Base-by-base conservation (phyloP, 2,888 invertebrate species). In the Scaeva pyrastri region DNA sequence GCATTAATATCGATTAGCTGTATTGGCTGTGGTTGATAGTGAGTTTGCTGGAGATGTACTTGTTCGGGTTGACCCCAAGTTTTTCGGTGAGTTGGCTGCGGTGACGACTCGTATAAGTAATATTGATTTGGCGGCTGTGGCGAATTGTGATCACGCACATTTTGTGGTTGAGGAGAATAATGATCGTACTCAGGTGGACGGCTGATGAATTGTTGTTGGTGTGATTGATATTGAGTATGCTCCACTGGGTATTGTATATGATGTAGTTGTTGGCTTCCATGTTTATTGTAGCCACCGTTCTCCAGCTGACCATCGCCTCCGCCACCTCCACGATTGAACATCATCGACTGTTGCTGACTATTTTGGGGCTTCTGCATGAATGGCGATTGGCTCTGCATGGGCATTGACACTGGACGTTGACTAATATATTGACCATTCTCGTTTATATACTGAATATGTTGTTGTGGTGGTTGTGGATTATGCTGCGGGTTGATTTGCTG, bases 31-130 rank as follows among this genome's bases (percentile, higher is more conserved):
- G 88, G 89, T 77, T 91, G 91, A 86, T 60, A 90, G 88, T 81
- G 88, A 55, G 91, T 91, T 14, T 89, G 89, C 68, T 90, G 90
- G 72, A 89, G 90, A 85, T 90, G 91, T 73, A 89, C 89, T 10
- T 89, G 89, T 78, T 91, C 89, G 85, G 94, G 94, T 89, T 94
- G 94, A 45, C 95, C 95, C 96, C 96, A 96, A 2, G 95, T 96
- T 89, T 95, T 93, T 10, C 95, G 92, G 90, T 94, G 95, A 71
- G 93, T 90, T 91, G 93, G 90, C 91, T 93, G 91, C 92, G 94
- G 93, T 26, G 92, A 89, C 87, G 94, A 94, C 90, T 96, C 96
- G 91, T 97, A 96, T 89, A 97, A 93, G 93, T 95, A 97, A 93
- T 96, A 97, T 92, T 96, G 95, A 88, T 94, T 94, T 83, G 94